Conservation (phyloP, 2,797 vertebrate species). For the Numenius phaeopus region DNA sequence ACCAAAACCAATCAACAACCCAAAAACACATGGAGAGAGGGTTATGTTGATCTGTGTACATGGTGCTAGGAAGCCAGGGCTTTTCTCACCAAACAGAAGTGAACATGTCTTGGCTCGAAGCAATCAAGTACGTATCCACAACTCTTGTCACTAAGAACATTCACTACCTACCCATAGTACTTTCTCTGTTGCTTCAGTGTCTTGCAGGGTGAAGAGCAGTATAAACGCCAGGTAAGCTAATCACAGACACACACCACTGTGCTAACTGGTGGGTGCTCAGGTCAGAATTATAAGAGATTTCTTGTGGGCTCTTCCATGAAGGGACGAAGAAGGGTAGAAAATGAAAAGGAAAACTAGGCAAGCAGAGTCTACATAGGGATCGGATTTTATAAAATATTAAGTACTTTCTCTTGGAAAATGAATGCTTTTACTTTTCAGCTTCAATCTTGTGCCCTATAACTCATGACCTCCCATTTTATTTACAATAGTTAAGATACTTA, state of each 20-base stretch:
- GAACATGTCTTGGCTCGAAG: neutral
- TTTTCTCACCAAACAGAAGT: neutral
- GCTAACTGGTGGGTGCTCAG: neutral
- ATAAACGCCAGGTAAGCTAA: neutral
- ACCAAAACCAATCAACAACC: neutral
- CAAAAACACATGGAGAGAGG: neutral
- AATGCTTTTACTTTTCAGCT: neutral
- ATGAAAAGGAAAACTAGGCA: neutral
- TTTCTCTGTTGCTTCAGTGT: neutral
- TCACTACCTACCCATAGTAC: neutral
- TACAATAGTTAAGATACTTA: neutral
- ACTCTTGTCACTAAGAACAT: neutral
- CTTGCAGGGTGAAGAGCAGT: neutral
- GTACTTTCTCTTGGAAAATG: neutral
- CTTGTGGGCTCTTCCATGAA: neutral
- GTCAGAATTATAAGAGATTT: neutral
- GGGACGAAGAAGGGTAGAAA: neutral
- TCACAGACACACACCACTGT: neutral
- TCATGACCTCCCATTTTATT: neutral
- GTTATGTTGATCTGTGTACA: neutral
- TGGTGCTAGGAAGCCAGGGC: neutral
- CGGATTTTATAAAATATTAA: constrained; percentile 10
- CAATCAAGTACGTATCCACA: neutral
- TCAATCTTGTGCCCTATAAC: neutral
- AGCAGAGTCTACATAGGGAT: neutral